Conservation (phyloP, 2,888 invertebrate genomes). For the Drosophila kambysellisi region DNA sequence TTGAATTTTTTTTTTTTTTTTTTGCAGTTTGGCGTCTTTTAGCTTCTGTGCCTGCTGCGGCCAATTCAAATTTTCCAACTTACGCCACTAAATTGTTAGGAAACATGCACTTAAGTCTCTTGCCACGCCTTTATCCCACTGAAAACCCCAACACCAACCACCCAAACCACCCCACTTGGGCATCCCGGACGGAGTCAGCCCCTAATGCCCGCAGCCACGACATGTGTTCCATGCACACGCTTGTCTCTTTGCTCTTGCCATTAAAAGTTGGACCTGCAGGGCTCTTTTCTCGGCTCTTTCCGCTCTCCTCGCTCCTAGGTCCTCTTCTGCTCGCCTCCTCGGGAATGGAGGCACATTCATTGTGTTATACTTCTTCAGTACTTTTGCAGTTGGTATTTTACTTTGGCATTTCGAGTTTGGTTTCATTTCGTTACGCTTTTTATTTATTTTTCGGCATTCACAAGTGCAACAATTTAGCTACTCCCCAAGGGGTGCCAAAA, state of each 20-base stretch:
- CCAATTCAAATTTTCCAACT: constrained; percentile 79
- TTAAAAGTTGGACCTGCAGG: constrained; percentile 77
- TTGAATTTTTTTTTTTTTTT: neutral
- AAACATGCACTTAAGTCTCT: constrained; percentile 79
- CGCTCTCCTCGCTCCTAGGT: too few relatives aligned
- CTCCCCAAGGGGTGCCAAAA: constrained; percentile 20
- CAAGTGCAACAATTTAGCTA: constrained; percentile 78
- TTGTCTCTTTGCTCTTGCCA: constrained; percentile 74
- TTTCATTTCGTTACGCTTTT: constrained; percentile 63
- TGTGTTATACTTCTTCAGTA: constrained; percentile 49
- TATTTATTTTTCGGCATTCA: constrained; percentile 67
- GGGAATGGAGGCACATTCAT: constrained; percentile 50
- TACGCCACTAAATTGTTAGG: constrained; percentile 80
- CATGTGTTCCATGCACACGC: constrained; percentile 71
- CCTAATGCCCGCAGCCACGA: constrained; percentile 70
- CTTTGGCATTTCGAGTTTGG: constrained; percentile 65
- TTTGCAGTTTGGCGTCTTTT: constrained; percentile 20
- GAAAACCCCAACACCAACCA: neutral
- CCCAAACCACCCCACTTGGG: neutral
- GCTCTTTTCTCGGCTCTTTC: constrained; percentile 22
- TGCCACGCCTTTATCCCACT: constrained; percentile 20
- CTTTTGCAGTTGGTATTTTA: constrained; percentile 62
- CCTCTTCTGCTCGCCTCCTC: too few relatives aligned
- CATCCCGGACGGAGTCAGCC: neutral
- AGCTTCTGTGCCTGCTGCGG: constrained; percentile 51